A percentile compares a stretch with the other conserved stretches of the same genome.
phyloP scores from a whole-genome alignment of 2,797 vertebrate species.

The Lycodopsis pacificus region DNA sequence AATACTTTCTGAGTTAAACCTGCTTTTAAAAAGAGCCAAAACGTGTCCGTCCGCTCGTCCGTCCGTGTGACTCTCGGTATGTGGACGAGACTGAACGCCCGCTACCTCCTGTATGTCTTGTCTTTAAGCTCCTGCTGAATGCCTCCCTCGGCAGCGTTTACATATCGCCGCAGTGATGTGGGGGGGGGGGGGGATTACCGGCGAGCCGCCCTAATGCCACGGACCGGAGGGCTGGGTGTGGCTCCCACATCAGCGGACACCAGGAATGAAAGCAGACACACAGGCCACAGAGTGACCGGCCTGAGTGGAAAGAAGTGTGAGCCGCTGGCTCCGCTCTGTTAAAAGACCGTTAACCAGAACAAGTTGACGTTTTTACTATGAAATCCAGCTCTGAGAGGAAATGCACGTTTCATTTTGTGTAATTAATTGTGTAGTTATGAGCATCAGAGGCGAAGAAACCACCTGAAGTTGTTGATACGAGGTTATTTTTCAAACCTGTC shows the following conservation, averaged over 20 bases:
- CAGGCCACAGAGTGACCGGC: constrained; percentile 18
- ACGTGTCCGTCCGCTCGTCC: neutral
- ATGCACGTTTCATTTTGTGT: neutral
- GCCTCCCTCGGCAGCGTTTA: neutral
- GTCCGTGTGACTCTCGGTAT: neutral
- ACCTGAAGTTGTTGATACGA: neutral
- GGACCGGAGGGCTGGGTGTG: constrained; percentile 58
- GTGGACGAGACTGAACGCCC: neutral
- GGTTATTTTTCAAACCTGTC: neutral
- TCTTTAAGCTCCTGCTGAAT: neutral
- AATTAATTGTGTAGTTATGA: neutral
- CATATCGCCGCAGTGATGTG: constrained; percentile 31
- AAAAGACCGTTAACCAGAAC: constrained; percentile 1
- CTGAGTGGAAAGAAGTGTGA: constrained; percentile 10
- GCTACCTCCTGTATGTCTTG: neutral
- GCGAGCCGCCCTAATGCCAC: constrained; percentile 29
- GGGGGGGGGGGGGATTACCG: constrained; percentile 37
- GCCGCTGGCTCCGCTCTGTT: constrained; percentile 12
- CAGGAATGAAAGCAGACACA: constrained; percentile 41
- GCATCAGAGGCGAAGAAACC: neutral
- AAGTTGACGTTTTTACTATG: neutral
- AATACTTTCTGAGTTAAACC: constrained; percentile 1
- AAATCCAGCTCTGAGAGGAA: neutral
- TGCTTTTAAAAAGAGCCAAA: neutral
- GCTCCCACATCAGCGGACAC: constrained; percentile 31